Evolutionary conservation across 37 sponge, comb jelly and placozoan genomes (phyloP).

Genomic region (Geodia barretti): DNA sequence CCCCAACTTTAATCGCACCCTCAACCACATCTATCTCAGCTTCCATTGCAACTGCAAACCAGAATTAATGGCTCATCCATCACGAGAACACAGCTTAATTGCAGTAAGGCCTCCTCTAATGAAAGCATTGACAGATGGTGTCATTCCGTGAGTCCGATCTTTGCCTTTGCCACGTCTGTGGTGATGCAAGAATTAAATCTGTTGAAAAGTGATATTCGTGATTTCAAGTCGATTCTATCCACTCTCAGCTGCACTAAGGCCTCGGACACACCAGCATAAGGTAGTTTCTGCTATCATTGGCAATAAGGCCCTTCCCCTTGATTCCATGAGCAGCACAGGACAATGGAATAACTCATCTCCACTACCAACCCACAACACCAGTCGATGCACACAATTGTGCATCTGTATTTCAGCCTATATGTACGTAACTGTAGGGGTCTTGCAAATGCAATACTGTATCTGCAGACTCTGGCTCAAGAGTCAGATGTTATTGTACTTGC

Average conservation of each 20-base stretch:
- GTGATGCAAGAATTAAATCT: slow-evolving; percentile 7
- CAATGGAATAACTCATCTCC: not conserved
- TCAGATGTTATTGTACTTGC: not conserved
- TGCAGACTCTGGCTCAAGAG: not conserved
- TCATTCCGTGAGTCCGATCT: too few relatives aligned
- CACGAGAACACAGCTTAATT: too few relatives aligned
- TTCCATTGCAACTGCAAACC: too few relatives aligned
- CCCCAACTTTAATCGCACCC: too few relatives aligned
- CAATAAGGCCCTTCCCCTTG: not conserved
- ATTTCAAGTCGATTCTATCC: slow-evolving; percentile 6
- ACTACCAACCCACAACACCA: not conserved
- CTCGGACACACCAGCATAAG: slow-evolving; percentile 2
- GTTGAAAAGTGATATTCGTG: slow-evolving; percentile 1
- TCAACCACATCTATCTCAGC: too few relatives aligned
- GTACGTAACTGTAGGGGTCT: not conserved
- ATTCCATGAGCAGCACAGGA: not conserved
- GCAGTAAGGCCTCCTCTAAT: too few relatives aligned
- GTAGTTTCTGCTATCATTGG: not conserved
- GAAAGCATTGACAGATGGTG: too few relatives aligned
- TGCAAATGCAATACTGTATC: slow-evolving; percentile 12
- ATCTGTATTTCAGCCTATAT: slow-evolving; percentile 9
- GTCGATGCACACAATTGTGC: not conserved
- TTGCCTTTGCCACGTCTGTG: slow-evolving; percentile 5
- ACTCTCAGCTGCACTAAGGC: not conserved
- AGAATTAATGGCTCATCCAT: too few relatives aligned